Base-by-base conservation (phyloP, 2,113 vertebrate species). In the Symphodus melops region DNA sequence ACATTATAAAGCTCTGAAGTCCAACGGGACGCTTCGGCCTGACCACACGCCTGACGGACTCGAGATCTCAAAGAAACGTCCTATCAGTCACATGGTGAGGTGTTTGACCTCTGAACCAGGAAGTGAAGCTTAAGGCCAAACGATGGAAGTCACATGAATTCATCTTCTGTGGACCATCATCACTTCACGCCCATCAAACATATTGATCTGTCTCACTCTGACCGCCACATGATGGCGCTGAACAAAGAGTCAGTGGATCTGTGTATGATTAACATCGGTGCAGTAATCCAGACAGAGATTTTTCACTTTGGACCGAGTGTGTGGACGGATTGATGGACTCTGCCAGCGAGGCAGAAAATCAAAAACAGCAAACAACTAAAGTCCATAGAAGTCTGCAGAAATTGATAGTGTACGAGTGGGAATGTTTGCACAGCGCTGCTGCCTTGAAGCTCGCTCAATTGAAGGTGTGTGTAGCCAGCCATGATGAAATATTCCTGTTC, bases 391-490 rank as follows among this genome's bases (percentile, higher is more conserved):
- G 14, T 33, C 41, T 3, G 16, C 13, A 44, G 41, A 25, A n/a
- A 48, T 51, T 52, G 25, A 44, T 51, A 41, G 33, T 10, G 23
- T 36, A 10, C 21, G 23, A 77, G 23, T 54, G 55, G 51, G 52
- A 55, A 56, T 52, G 14, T 64, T 51, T 52, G 28, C 58, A 37
- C 57, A 28, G 63, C 17, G 52, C 28, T 12, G 37, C 16, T 53
- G 62, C 65, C 33, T 68, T 82, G 65, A 64, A 74, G 68, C 19
- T 58, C 14, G 52, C 67, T 70, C 67, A 75, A 71, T 28, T 49
- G 19, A 81, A 20, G 46, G 46, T 48, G 46, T 48, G 46, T 48
- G 46, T 19, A 48, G 14, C 46, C 46, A 48, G 39, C 41, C 21
- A 36, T 20, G 37, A 41, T 61, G 19, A 71, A 66, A 60, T 42